Conservation (phyloP, 2,113 vertebrate species). For the Dendrocopos noguchii region DNA sequence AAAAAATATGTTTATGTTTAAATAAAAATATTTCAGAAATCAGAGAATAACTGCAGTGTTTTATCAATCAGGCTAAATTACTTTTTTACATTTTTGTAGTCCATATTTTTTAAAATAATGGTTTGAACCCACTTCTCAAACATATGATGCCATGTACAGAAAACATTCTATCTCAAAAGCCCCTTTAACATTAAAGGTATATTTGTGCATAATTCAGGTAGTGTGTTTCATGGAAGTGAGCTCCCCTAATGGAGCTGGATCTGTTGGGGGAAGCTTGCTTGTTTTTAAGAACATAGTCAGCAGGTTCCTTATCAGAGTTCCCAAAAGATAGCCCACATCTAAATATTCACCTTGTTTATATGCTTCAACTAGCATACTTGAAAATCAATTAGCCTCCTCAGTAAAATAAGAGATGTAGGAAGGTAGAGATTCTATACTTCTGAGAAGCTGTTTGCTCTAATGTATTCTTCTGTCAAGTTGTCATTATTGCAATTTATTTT, state of each 20-base stretch:
- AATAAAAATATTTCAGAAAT: background rate
- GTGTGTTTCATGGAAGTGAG: background rate
- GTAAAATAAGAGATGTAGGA: constrained; percentile 21
- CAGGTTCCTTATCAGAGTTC: background rate
- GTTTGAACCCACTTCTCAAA: background rate
- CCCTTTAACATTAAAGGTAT: background rate
- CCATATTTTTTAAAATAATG: background rate
- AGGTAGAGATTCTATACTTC: background rate
- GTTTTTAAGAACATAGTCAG: background rate
- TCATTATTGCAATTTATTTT: constrained; percentile 42
- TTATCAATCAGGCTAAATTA: background rate
- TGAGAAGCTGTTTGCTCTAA: background rate
- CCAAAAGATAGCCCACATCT: background rate
- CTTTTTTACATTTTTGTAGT: background rate
- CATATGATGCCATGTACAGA: background rate
- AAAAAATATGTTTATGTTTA: background rate
- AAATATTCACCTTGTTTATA: constrained; percentile 19
- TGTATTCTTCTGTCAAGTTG: constrained; percentile 6
- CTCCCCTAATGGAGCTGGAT: background rate
- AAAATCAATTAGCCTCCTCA: constrained; percentile 7
- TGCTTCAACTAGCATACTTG: background rate
- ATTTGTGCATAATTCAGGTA: background rate
- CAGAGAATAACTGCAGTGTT: background rate
- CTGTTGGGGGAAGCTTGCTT: fast-evolving
- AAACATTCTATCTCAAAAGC: background rate